Percentiles rank a stretch among this genome's conserved stretches.
Evolutionary conservation across 2,797 vertebrate genomes (phyloP).

Genomic region (Fistularia tabacaria): DNA sequence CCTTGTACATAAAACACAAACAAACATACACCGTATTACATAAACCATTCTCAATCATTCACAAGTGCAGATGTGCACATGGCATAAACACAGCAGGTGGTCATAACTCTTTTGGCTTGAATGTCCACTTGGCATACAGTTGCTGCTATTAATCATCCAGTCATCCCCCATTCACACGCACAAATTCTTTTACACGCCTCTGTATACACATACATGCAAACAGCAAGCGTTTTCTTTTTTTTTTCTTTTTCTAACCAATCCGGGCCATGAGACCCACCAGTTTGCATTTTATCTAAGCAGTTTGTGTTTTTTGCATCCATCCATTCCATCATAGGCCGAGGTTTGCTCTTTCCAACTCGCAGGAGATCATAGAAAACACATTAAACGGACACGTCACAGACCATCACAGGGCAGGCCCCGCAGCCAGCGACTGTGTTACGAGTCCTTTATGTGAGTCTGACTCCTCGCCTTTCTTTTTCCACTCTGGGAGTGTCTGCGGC

Average conservation of each 20-base stretch:
- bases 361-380: conserved; percentile 42
- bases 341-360: conserved; percentile 37
- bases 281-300: conserved; percentile 32
- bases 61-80: conserved; percentile 59
- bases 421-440: conserved; percentile 41
- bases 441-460: conserved; percentile 63
- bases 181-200: conserved; percentile 1
- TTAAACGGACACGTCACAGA: conserved; percentile 51
- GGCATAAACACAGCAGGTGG: conserved; percentile 56
- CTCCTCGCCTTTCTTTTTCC: conserved; percentile 31
- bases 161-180: conserved; percentile 44
- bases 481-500: conserved; percentile 36
- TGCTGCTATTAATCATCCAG: conserved; percentile 50
- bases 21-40: conserved; percentile 35
- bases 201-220: conserved; percentile 4
- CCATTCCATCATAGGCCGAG: no score
- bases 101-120: conserved; percentile 27
- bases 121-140: conserved; percentile 43
- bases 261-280: background rate
- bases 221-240: conserved; percentile 27
- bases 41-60: conserved; percentile 47
- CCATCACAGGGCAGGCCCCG: conserved; percentile 43
- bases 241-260: no score
- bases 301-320: conserved; percentile 19
- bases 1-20: conserved; percentile 16